Base-by-base conservation (phyloP, 1,140 invertebrate species). In the Drosophila sturtevanti region DNA sequence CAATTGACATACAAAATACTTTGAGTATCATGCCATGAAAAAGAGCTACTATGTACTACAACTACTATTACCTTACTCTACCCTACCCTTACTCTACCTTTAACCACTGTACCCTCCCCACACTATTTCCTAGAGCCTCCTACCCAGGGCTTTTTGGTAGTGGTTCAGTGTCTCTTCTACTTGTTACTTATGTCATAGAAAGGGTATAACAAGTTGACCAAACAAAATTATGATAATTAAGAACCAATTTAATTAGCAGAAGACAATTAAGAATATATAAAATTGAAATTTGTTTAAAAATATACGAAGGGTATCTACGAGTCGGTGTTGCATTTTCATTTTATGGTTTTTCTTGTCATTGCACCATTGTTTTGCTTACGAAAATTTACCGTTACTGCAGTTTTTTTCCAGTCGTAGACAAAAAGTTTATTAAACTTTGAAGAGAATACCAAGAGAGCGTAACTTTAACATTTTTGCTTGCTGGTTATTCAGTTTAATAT, bases 1-100 rank as follows among this genome's bases (percentile, higher is more conserved):
- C 76, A 78, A 78, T 78, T 78, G 76, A 78, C 76, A 78, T 72
- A 78, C 76, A 78, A 78, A 78, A 72, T 78, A 78, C 75, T 78
- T 72, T 60, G 68, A 72, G 75, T 78, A 63, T 78, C 75, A 68
- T 78, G 74, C 67, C 61, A 73, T 63, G 68, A 58, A 71, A 48
- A 58, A 41, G 11, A 48, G 41, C 65, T 69, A 69, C 65, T 48
- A 31, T 31, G 27, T 31, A 48, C 41, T 21, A 48, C 41, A 6
- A 48, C 16, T n/a, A 48, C 74, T 77, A 61, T 64, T 63, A 68
- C 54, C 70, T 62, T 55, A n/a, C 58, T 18, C 27, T 18, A 11
- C 55, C 34, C n/a, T n/a, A n/a, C n/a, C 54, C 70, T 62, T 55
- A n/a, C 58, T 18, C 27, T 18, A 11, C 55, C 34, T 14, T 21